A percentile compares a stretch with the other conserved stretches of the same genome.
These are phyloP conservation scores for Drosophila phalerata DNA, from an alignment of 2,888 invertebrate genomes.

Conservation along the genomic window DNA sequence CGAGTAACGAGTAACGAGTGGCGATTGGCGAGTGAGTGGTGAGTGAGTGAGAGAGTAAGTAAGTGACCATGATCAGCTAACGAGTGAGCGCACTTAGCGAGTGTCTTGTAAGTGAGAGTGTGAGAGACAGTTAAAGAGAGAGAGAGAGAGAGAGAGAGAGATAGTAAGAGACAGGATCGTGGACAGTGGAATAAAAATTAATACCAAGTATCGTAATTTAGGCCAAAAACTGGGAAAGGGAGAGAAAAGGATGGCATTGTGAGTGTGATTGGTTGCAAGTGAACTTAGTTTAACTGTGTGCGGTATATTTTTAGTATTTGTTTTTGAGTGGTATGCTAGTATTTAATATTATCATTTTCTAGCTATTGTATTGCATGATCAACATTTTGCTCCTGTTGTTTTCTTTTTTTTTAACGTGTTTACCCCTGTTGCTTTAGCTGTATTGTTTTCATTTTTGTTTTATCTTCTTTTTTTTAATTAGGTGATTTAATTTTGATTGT, in stretches of 20 bases:
- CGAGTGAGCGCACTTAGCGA: conserved; percentile 60
- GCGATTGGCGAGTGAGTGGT: conserved; percentile 22
- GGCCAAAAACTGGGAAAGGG: conserved; percentile 1
- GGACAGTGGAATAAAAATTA: conserved; percentile 32
- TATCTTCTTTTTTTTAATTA: conserved; percentile 35
- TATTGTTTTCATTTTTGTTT: conserved; percentile 34
- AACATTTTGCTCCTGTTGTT: conserved; percentile 34
- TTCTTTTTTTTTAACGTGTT: conserved; percentile 41
- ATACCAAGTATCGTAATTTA: conserved; percentile 8
- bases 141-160: conserved; percentile 23
- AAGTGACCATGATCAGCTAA: conserved; percentile 57
- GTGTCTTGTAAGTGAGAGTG: conserved; percentile 42
- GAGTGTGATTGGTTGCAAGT: conserved; percentile 24
- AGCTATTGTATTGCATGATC: conserved; percentile 43
- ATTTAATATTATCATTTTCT: conserved; percentile 32
- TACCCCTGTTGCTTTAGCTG: conserved; percentile 29
- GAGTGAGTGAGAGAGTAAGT: conserved; percentile 35
- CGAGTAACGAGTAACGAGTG: conserved; percentile 37
- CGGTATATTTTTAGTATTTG: conserved; percentile 28
- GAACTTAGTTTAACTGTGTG: conserved; percentile 40
- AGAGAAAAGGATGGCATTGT: conserved; percentile 3
- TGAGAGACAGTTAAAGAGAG: conserved; percentile 3
- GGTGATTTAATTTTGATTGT: conserved; percentile 50
- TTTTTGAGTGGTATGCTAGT: conserved; percentile 50
- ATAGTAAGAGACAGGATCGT: neutral